Base-by-base conservation (phyloP, 2,113 vertebrate genomes). In the Polyodon spathula region DNA sequence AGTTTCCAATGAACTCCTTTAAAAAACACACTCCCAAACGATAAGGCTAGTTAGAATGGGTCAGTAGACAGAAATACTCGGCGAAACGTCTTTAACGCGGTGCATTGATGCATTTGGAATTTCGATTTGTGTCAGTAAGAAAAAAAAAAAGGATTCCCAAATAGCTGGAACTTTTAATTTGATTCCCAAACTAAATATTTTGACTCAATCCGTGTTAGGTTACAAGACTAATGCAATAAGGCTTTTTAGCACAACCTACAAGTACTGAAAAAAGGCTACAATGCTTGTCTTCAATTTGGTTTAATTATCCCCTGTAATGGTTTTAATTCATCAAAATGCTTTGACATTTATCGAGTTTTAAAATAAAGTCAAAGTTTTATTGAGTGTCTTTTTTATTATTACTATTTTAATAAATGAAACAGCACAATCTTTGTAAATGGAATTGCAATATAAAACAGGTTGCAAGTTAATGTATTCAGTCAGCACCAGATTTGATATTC, bases 41-140 rank as follows among this genome's bases (percentile, higher is more conserved):
- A 81, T 85, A 88, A 82, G 88, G 81, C 85, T 84, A 76, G 81
- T 94, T 86, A 83, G 88, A 89, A 92, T 83, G 90, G 90, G 90
- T 93, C 93, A 92, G 83, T 92, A 87, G 82, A 77, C 87, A 73
- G 73, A 77, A 85, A 91, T 88, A 85, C 83, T 48, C n/a, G 62
- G 70, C 78, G 78, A 76, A 81, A 77, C 76, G 71, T 73, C 86
- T 89, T 91, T 88, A 87, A 92, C 87, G 88, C 82, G 69, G 77
- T 69, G 81, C 83, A 68, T 69, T 85, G 87, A 87, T 66, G 84
- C 89, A 83, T 87, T 75, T 80, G 85, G 76, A 83, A 78, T 80
- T 81, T 76, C 71, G 77, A 79, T 75, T 66, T 76, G 78, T 77
- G 71, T 82, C 77, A 80, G 68, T 70, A 81, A 74, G 86, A 79